Evolutionary conservation across 2,113 vertebrate genomes (phyloP), one percentile per base, ranked within the genome.

Genomic region (Rostratula benghalensis): DNA sequence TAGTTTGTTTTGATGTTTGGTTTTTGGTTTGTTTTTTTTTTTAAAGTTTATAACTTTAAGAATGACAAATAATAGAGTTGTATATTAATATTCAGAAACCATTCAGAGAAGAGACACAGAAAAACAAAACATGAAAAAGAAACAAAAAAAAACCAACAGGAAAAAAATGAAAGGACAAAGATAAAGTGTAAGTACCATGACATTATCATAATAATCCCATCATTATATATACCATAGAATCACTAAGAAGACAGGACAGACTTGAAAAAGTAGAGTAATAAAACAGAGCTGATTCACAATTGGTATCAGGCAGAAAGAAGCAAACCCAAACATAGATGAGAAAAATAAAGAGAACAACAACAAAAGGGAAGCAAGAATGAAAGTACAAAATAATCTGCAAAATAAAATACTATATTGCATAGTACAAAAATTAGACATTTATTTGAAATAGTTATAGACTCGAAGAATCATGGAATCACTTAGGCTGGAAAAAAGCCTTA

Each of bases 121-220:
- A 87, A 85, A 16, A 13, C 18, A 83, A 74, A 90, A 77, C 48
- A 50, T 39, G 14, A 8, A 23, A 35, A 37, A n/a, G n/a, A n/a
- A n/a, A n/a, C n/a, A n/a, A 39, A 30, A 53, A 60, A 25, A 57
- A 20, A 7, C 11, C 45, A 45, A 45, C 57, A 37, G 5, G 9
- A 33, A 94, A 89, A 13, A 91, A 75, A 76, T 2, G 61, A 21
- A 83, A 81, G 7, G 67, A 90, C 57, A 89, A 89, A 94, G 64
- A 94, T 15, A 63, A 87, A 91, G 30, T 65, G 24, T 57, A 61
- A 83, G 30, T 63, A 65, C 37, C 9, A 50, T 70, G 90, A 67
- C 21, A 95, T 93, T 96, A 93, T 76, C 70, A 83, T 91, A 91
- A 91, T 73, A 93, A 93, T 73, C 22, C n/a, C 63, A 90, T 82